Percentiles rank a stretch among this genome's conserved stretches.
phyloP scores from a whole-genome alignment of 2,113 vertebrate species.

The human (Homo sapiens) region GRCh38 chr15:43417001-43417500 shows the following conservation, averaged over 20 bases:
- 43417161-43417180: neutral
- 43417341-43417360: neutral
- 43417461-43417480: neutral
- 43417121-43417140: neutral
- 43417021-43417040: neutral
- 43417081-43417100: neutral
- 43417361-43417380: neutral
- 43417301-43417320: neutral
- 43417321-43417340: neutral
- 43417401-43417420: neutral
- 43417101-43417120: neutral
- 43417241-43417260: neutral
- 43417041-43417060: neutral
- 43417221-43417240: neutral
- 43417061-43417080: neutral
- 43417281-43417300: neutral
- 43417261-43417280: neutral
- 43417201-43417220: neutral
- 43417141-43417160: neutral
- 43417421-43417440: neutral
- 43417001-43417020: neutral
- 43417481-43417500: neutral
- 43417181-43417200: neutral
- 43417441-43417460: slow-evolving; percentile 35
- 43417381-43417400: neutral